A percentile compares a stretch with the other conserved stretches of the same genome.
phyloP scores from a whole-genome alignment of 30 jellyfish, hydroid and myxozoan genomes.

The Cassiopea andromeda region DNA sequence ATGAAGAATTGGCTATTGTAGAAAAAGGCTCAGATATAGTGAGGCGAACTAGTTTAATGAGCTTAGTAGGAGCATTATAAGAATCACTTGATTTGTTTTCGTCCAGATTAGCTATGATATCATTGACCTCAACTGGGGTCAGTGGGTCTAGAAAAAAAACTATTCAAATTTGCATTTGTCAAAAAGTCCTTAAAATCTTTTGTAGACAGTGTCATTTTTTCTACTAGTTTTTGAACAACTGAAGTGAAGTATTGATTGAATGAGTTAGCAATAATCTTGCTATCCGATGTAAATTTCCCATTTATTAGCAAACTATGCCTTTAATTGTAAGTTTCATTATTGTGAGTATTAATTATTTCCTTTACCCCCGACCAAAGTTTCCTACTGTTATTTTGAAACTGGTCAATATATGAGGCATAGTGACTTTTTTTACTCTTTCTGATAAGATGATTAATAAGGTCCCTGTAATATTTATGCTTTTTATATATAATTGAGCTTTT shows the following conservation, averaged over 20 bases:
- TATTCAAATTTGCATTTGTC: conserved; percentile 1
- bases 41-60: conserved; percentile 13
- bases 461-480: conserved; percentile 37
- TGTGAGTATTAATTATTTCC: neutral
- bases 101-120: conserved; percentile 41
- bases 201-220: conserved; percentile 4
- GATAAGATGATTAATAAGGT: conserved; percentile 30
- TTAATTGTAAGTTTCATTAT: neutral
- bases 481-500: conserved; percentile 26
- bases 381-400: neutral
- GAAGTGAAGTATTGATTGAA: conserved; percentile 2
- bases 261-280: neutral
- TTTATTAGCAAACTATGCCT: neutral
- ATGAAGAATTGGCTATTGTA: no score
- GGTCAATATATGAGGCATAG: neutral
- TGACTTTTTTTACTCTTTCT: conserved; percentile 10
- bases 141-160: conserved; percentile 30
- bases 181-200: conserved; percentile 14
- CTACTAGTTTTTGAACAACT: conserved; percentile 13
- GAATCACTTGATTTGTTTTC: conserved; percentile 35
- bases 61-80: conserved; percentile 12
- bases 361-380: conserved; percentile 23
- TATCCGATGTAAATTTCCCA: conserved; percentile 15
- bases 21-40: neutral
- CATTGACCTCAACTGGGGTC: neutral